Evolutionary conservation across 1,140 invertebrate genomes (phyloP).

Genomic region (Drosophila pandora): DNA sequence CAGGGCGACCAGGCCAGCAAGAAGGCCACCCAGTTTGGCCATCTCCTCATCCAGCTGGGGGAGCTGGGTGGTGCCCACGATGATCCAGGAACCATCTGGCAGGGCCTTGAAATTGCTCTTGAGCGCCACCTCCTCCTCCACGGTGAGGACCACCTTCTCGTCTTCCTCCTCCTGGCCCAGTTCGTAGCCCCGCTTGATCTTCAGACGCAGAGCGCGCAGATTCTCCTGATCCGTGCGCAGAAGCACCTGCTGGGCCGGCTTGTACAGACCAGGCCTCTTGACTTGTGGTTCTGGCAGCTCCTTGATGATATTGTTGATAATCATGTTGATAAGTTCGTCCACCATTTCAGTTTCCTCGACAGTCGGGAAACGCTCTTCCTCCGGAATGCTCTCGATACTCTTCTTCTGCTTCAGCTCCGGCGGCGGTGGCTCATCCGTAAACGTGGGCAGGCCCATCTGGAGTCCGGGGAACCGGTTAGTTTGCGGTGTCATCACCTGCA

Average conservation of each 20-base stretch:
- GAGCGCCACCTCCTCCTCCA: constrained; percentile 73
- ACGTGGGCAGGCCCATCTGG: constrained; percentile 66
- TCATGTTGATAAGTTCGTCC: constrained; percentile 46
- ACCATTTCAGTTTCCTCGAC: constrained; percentile 55
- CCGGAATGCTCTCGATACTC: constrained; percentile 75
- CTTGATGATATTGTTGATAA: constrained; percentile 66
- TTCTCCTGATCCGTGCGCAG: constrained; percentile 66
- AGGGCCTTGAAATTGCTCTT: constrained; percentile 67
- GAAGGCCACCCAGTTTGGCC: constrained; percentile 66
- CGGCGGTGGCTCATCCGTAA: constrained; percentile 44
- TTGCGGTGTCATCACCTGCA: constrained; percentile 58
- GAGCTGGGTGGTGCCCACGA: constrained; percentile 64
- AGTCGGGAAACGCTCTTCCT: constrained; percentile 64
- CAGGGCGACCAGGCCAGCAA: constrained; percentile 60
- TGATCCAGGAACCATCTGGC: constrained; percentile 75
- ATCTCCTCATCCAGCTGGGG: constrained; percentile 69
- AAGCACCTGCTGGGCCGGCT: constrained; percentile 58
- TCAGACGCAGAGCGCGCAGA: constrained; percentile 61
- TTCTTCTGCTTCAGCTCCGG: constrained; percentile 57
- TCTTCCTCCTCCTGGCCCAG: constrained; percentile 60
- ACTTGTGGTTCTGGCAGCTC: constrained; percentile 37
- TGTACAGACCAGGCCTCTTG: constrained; percentile 55
- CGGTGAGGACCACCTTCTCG: constrained; percentile 49
- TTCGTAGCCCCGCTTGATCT: constrained; percentile 70
- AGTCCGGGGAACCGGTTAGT: constrained; percentile 63